Conservation (phyloP, 2,888 invertebrate genomes). For the Noctua pronuba region DNA sequence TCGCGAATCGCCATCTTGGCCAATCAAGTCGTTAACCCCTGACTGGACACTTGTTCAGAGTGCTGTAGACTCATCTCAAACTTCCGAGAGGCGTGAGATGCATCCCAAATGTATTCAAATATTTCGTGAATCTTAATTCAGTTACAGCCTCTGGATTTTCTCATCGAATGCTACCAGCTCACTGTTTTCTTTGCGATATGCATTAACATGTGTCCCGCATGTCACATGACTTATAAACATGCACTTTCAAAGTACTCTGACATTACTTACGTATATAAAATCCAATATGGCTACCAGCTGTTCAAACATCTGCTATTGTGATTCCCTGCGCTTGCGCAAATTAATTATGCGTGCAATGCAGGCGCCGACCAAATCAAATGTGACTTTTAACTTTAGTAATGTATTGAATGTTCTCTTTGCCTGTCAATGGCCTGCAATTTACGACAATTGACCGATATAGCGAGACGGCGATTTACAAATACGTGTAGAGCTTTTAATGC, state of each 20-base stretch:
- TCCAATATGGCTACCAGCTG: constrained; percentile 82
- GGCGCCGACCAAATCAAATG: constrained; percentile 72
- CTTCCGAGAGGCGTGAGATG: constrained; percentile 22
- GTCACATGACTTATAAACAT: constrained; percentile 68
- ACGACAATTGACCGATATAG: constrained; percentile 68
- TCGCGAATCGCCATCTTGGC: constrained; percentile 85
- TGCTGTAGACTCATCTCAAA: constrained; percentile 40
- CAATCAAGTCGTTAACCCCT: constrained; percentile 88
- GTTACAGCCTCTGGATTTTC: constrained; percentile 6
- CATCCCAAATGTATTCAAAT: constrained; percentile 33
- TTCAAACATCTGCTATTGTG: constrained; percentile 83
- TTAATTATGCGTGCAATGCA: constrained; percentile 79
- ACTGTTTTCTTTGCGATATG: constrained; percentile 40
- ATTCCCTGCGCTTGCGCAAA: constrained; percentile 81
- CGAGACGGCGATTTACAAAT: constrained; percentile 67
- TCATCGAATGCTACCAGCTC: constrained; percentile 11
- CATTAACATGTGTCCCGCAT: constrained; percentile 66
- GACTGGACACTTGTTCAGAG: constrained; percentile 68
- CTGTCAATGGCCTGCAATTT: constrained; percentile 65
- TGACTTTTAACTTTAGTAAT: constrained; percentile 68
- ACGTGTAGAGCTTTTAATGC: constrained; percentile 66
- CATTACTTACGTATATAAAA: constrained; percentile 75
- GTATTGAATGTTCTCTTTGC: constrained; percentile 61
- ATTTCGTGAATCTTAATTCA: constrained; percentile 9
- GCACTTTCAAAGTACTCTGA: constrained; percentile 72